Conservation (phyloP, 1,140 invertebrate species). For the Drosophila virilis region DNA sequence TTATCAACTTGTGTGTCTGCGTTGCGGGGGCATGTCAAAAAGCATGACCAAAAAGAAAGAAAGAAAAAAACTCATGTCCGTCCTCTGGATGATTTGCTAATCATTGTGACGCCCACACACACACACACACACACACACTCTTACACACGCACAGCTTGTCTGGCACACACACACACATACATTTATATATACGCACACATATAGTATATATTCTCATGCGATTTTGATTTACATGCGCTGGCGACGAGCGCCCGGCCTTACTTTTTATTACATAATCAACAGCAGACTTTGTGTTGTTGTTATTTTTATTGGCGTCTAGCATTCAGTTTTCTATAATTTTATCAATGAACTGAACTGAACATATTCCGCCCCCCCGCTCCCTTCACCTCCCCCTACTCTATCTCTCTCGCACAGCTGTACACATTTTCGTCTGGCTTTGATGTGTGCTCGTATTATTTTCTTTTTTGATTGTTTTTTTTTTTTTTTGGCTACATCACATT, state of each 20-base stretch:
- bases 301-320: slow-evolving; percentile 47
- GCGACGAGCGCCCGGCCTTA: slow-evolving; percentile 33
- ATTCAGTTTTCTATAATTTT: slow-evolving; percentile 47
- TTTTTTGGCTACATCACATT: slow-evolving; percentile 15
- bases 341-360: slow-evolving; percentile 37
- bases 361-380: not conserved
- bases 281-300: slow-evolving; percentile 30
- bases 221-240: slow-evolving; percentile 55
- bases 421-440: slow-evolving; percentile 45
- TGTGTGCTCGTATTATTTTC: slow-evolving; percentile 16
- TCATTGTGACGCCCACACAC: slow-evolving; percentile 51
- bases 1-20: slow-evolving; percentile 24
- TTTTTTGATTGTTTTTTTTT: not conserved
- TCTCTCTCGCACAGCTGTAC: slow-evolving; percentile 14
- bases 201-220: slow-evolving; percentile 17
- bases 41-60: slow-evolving; percentile 1
- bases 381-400: not conserved
- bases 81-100: slow-evolving; percentile 49
- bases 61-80: not conserved
- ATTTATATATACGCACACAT: slow-evolving; percentile 7
- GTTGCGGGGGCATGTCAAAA: slow-evolving; percentile 19
- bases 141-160: slow-evolving; percentile 9
- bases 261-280: slow-evolving; percentile 56
- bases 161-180: not conserved
- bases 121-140: not conserved